Conservation (phyloP, 2,888 invertebrate species). For the Melinopterus prodromus region DNA sequence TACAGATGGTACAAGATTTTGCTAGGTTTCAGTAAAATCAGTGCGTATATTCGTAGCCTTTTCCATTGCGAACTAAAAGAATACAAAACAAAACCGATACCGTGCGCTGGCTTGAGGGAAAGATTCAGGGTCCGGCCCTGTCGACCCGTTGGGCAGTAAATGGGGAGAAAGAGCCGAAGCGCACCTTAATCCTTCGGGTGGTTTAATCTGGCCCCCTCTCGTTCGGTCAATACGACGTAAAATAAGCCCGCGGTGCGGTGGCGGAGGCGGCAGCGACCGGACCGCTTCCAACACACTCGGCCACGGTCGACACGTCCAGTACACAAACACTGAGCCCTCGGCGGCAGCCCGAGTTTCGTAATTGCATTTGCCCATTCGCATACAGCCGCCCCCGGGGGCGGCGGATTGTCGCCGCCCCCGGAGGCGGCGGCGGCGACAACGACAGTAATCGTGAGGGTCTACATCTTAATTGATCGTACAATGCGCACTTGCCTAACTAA, state of each 20-base stretch:
- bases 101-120: background rate
- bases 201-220: background rate
- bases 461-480: conserved; percentile 4
- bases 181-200: background rate
- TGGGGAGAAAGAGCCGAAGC: background rate
- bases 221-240: conserved; percentile 4
- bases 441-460: conserved; percentile 4
- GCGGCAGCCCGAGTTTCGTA: background rate
- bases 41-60: too few relatives aligned
- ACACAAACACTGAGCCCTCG: background rate
- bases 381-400: background rate
- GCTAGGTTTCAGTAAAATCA: too few relatives aligned
- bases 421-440: conserved; percentile 4
- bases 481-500: conserved; percentile 4
- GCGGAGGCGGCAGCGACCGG: background rate
- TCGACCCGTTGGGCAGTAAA: background rate
- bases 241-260: background rate
- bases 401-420: background rate
- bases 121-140: background rate
- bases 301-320: background rate
- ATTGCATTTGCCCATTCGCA: conserved; percentile 4
- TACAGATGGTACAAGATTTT: too few relatives aligned
- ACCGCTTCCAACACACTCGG: background rate
- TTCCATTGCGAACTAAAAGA: too few relatives aligned
- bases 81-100: too few relatives aligned